Evolutionary conservation across 2,113 vertebrate genomes (phyloP).

Genomic region (Ailuropoda melanoleuca): DNA sequence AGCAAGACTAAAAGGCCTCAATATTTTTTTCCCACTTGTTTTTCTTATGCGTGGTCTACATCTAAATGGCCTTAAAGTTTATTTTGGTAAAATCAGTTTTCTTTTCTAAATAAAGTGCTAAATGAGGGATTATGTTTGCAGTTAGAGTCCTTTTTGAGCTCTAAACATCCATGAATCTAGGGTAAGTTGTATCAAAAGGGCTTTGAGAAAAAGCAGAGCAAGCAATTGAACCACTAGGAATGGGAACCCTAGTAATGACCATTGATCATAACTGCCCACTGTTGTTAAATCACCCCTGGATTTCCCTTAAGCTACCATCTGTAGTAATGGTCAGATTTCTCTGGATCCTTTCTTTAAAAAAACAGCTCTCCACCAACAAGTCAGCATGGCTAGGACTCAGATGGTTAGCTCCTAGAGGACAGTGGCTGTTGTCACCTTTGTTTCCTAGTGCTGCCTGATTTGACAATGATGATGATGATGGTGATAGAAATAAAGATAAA

Average conservation of each 20-base stretch:
- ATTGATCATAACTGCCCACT: neutral
- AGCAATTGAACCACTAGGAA: neutral
- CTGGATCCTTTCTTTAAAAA: conserved; percentile 22
- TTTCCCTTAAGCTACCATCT: conserved; percentile 25
- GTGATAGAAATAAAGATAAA: conserved; percentile 26
- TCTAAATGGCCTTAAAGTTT: conserved; percentile 51
- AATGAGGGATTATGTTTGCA: conserved; percentile 39
- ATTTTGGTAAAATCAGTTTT: conserved; percentile 65
- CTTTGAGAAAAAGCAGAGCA: conserved; percentile 63
- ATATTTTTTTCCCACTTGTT: neutral
- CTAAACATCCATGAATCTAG: conserved; percentile 33
- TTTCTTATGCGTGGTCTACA: neutral
- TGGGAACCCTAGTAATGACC: neutral
- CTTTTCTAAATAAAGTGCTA: conserved; percentile 68
- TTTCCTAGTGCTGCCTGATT: neutral
- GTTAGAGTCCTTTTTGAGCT: conserved; percentile 36
- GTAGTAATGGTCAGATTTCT: conserved; percentile 27
- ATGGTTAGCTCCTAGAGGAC: neutral
- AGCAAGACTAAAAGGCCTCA: conserved; percentile 23
- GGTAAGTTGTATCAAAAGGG: conserved; percentile 46
- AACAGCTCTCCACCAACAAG: neutral
- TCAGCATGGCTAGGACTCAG: neutral
- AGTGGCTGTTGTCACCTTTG: neutral
- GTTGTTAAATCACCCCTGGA: neutral
- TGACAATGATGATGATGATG: neutral